Base-by-base conservation (phyloP, 2,888 invertebrate genomes). In the Pimpla rufipes region DNA sequence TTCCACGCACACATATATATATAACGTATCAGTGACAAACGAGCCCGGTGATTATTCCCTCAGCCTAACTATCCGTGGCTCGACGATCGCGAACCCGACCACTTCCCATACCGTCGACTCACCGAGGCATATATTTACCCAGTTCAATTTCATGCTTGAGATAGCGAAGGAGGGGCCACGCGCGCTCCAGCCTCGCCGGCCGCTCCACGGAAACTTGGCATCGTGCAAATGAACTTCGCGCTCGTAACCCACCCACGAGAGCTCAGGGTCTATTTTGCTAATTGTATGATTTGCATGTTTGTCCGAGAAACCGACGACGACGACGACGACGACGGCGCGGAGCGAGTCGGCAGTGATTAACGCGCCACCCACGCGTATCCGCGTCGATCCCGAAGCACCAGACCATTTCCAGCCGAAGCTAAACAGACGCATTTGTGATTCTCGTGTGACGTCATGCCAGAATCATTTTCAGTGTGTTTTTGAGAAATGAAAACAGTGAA, bases 91-190 rank as follows among this genome's bases (percentile, higher is more conserved):
- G 57, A 35, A 29, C 52, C 40, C 59, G 47, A 77, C 70, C 68
- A 79, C 73, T 76, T 82, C 75, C 64, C 62, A 18, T 55, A 64
- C 70, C 79, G 85, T 83, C 71, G 66, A 75, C 52, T 76, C 68
- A 70, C 76, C 66, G 45, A 73, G 35, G 76, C 77, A 70, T 66
- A 70, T 74, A 82, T 84, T 87, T 83, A 73, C 80, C 83, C 75
- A 78, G 85, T 85, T 87, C 83, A 87, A 88, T 88, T 88, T 86
- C 87, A 85, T 84, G 87, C 84, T 79, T 66, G 84, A 85, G 78
- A 78, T 85, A 77, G 52, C 55, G 64, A 57, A 70, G 47, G 76
- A 67, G n/a, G 74, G 52, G 35, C 21, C 57, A 2, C 29, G 29
- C 47, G n/a, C 64, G 64, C 52, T 37, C 73, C 29, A 59, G 29